Evolutionary conservation across 2,888 invertebrate genomes (phyloP).

Genomic region (Nomada lathburiana): DNA sequence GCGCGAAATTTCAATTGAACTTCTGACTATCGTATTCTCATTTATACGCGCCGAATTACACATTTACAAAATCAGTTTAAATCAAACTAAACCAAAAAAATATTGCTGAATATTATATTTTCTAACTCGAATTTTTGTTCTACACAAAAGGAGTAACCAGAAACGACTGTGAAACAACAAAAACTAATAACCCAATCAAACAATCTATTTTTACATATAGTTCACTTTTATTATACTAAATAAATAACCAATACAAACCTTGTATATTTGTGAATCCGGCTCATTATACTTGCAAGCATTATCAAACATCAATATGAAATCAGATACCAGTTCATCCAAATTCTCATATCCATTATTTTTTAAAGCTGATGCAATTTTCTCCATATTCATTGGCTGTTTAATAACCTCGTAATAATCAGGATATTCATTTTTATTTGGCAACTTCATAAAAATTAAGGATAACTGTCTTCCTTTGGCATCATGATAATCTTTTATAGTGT

Average conservation of each 20-base stretch:
- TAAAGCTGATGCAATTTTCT: slow-evolving; percentile 94
- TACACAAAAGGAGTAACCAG: not conserved
- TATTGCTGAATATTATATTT: not conserved
- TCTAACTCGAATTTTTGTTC: not conserved
- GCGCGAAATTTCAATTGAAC: slow-evolving; percentile 72
- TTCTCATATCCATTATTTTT: slow-evolving; percentile 91
- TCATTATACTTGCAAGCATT: slow-evolving; percentile 99
- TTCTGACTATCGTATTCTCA: slow-evolving; percentile 1
- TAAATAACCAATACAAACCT: slow-evolving; percentile 85
- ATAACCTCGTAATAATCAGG: slow-evolving; percentile 99
- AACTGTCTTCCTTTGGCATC: slow-evolving; percentile 95
- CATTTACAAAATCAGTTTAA: slow-evolving; percentile 1
- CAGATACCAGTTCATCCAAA: slow-evolving; percentile 94
- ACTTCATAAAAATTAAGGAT: slow-evolving; percentile 97
- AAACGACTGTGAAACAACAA: not conserved
- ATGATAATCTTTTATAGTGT: slow-evolving; percentile 94
- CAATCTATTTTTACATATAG: not conserved
- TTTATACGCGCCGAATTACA: not conserved
- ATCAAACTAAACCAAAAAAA: not conserved
- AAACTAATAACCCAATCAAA: not conserved
- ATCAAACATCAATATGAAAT: slow-evolving; percentile 96
- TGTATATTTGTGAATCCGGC: slow-evolving; percentile 98
- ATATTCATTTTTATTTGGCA: slow-evolving; percentile 96
- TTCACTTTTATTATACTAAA: not conserved
- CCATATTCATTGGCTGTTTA: slow-evolving; percentile 98